phyloP scores from a whole-genome alignment of 2,113 vertebrate genomes.

The Motacilla tschutschensis region DNA sequence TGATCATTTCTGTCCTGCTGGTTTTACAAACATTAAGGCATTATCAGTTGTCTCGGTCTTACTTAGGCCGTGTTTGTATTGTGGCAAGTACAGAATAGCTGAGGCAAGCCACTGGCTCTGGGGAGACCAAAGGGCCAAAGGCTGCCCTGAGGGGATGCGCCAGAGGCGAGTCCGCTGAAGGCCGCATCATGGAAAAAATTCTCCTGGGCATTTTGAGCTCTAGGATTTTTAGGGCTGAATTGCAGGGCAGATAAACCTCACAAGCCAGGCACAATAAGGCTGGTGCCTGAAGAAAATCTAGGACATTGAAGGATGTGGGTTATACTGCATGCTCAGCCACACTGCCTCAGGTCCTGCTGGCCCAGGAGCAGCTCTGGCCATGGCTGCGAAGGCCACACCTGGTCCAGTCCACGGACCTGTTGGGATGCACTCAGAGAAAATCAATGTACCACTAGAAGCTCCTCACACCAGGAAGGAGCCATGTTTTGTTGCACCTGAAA shows the following conservation, averaged over 20 bases:
- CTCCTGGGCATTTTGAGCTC: neutral
- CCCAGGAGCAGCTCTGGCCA: neutral
- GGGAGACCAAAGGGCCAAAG: fast-evolving
- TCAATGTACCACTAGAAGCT: neutral
- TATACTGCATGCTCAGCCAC: fast-evolving
- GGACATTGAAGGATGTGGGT: neutral
- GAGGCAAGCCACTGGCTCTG: neutral
- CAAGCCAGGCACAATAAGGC: neutral
- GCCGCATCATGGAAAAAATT: neutral
- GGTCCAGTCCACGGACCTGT: neutral
- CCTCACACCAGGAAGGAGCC: neutral
- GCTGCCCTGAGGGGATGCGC: fast-evolving
- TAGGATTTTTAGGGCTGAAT: neutral
- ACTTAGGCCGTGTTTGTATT: neutral
- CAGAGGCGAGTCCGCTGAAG: fast-evolving
- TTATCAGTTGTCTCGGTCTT: neutral
- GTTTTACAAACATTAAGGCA: neutral
- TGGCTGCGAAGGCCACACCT: neutral
- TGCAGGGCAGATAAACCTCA: neutral
- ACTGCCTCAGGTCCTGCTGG: fast-evolving
- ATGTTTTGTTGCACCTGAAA: neutral
- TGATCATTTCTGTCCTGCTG: neutral
- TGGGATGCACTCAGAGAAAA: neutral
- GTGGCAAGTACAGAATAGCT: neutral
- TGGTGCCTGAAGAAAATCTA: neutral